phyloP scores from a whole-genome alignment of 92 coral and sea anemone species.

The Epizoanthus scotinus region DNA sequence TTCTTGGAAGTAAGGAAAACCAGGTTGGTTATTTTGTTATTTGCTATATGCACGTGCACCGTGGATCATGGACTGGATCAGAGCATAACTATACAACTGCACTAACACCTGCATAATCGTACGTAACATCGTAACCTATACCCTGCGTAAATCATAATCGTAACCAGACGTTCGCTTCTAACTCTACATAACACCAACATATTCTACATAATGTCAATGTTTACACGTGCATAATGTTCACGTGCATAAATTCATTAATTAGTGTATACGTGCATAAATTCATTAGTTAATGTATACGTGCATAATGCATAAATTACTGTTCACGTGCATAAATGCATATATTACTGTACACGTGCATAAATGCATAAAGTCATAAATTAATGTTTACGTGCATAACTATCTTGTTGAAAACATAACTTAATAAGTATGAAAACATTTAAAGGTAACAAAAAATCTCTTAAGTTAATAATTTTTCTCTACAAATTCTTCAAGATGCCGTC shows the following conservation, averaged over 20 bases:
- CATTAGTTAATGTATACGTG: background rate
- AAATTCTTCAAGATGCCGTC: no score
- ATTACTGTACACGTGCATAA: background rate
- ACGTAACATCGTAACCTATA: slow-evolving; percentile 22
- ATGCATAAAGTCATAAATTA: background rate
- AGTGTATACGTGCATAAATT: background rate
- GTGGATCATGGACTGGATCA: background rate
- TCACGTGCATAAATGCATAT: background rate
- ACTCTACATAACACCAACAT: slow-evolving; percentile 8
- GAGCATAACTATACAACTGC: background rate
- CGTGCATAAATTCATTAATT: background rate
- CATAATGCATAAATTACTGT: background rate
- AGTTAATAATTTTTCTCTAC: no score
- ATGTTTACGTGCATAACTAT: background rate
- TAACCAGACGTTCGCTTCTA: background rate
- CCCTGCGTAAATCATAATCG: slow-evolving; percentile 20
- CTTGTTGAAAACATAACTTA: no score
- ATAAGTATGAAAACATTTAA: no score
- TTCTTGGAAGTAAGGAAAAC: slow-evolving; percentile 2
- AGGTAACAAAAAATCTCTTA: no score
- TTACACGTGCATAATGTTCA: background rate
- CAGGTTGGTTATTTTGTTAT: slow-evolving; percentile 28
- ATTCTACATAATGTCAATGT: background rate
- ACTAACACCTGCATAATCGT: slow-evolving; percentile 37
- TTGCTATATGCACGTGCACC: slow-evolving; percentile 11